phyloP scores from a whole-genome alignment of 2,888 invertebrate genomes.

The Mythimna pallens region DNA sequence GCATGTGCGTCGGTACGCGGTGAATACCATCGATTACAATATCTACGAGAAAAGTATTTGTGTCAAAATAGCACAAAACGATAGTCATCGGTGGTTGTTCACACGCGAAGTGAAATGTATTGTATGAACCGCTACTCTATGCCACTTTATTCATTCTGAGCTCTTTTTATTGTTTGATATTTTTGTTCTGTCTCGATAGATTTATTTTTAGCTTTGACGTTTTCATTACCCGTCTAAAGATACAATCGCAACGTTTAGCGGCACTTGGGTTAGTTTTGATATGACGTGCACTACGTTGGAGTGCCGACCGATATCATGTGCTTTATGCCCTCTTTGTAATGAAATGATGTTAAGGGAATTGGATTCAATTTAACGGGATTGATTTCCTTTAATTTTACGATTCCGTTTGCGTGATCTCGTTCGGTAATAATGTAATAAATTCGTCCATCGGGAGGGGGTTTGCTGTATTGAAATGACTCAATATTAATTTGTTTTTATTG shows the following conservation, averaged over 20 bases:
- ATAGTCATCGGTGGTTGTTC: constrained; percentile 82
- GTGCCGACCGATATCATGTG: constrained; percentile 51
- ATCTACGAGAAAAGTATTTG: constrained; percentile 81
- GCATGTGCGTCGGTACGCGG: constrained; percentile 75
- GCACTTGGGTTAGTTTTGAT: constrained; percentile 27
- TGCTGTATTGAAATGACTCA: constrained; percentile 74
- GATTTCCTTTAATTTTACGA: constrained; percentile 89
- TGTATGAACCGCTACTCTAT: constrained; percentile 74
- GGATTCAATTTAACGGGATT: constrained; percentile 86
- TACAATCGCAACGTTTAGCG: constrained; percentile 46
- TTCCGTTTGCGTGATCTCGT: constrained; percentile 90
- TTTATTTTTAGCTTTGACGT: constrained; percentile 75
- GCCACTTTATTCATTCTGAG: constrained; percentile 75
- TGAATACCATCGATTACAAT: constrained; percentile 82
- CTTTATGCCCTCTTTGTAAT: constrained; percentile 68
- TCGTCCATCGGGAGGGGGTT: constrained; percentile 84
- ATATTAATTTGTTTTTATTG: constrained; percentile 84
- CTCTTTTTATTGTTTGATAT: constrained; percentile 72
- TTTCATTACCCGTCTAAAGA: constrained; percentile 71
- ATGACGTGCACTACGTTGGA: constrained; percentile 36
- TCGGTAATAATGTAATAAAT: constrained; percentile 89
- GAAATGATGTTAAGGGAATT: constrained; percentile 81
- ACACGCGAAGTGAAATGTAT: constrained; percentile 82
- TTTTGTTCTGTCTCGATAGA: constrained; percentile 72
- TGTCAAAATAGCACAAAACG: constrained; percentile 85